A percentile compares a stretch with the other conserved stretches of the same genome.
Evolutionary conservation across 2,113 vertebrate genomes (phyloP).

Genomic region (Salvelinus alpinus): DNA sequence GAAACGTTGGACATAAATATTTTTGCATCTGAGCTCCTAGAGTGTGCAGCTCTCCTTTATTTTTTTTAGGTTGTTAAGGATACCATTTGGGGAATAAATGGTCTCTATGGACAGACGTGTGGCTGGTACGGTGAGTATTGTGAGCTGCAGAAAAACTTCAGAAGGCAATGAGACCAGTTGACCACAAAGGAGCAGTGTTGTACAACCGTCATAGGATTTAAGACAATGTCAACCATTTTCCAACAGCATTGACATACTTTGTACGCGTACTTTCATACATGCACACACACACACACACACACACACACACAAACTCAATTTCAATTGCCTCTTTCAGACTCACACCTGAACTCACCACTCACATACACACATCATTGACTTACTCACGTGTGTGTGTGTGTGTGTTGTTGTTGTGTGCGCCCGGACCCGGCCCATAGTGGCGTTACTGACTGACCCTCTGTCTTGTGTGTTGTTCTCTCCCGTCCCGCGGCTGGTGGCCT

Average conservation of each 20-base stretch:
- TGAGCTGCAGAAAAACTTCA: slow-evolving; percentile 15
- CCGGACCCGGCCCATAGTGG: not conserved
- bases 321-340: not conserved
- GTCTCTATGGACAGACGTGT: too few relatives aligned
- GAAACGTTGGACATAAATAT: too few relatives aligned
- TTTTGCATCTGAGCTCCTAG: too few relatives aligned
- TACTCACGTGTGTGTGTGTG: slow-evolving; percentile 19
- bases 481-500: slow-evolving; percentile 8
- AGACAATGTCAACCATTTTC: not conserved
- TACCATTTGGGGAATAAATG: slow-evolving; percentile 43
- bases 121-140: too few relatives aligned
- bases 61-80: slow-evolving; percentile 26
- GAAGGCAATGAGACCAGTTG: slow-evolving; percentile 21
- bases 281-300: not conserved
- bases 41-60: too few relatives aligned
- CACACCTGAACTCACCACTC: not conserved
- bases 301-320: not conserved
- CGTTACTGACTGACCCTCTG: slow-evolving; percentile 55
- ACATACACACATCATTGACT: not conserved
- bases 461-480: slow-evolving; percentile 72
- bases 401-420: slow-evolving; percentile 31
- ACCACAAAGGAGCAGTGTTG: slow-evolving; percentile 58
- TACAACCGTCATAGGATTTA: slow-evolving; percentile 14
- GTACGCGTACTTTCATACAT: too few relatives aligned
- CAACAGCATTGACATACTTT: not conserved